A percentile compares a stretch with the other conserved stretches of the same genome.
phyloP scores from a whole-genome alignment of 1,140 invertebrate genomes.

The Bombus pyrosoma region DNA sequence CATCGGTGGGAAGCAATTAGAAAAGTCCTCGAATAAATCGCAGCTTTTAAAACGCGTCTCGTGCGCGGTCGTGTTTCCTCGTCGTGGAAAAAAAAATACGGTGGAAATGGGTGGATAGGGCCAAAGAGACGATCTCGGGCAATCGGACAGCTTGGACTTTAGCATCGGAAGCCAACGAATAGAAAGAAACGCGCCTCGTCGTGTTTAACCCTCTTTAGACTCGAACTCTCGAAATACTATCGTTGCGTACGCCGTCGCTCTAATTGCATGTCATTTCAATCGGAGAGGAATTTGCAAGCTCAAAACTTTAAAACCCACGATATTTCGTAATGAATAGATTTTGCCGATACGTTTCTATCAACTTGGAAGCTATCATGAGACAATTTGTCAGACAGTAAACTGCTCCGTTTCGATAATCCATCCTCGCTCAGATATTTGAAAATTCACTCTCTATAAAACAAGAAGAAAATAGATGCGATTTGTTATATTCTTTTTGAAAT shows the following conservation, averaged over 20 bases:
- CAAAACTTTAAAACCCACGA: no score
- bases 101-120: no score
- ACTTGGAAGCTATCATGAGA: no score
- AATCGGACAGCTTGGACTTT: slow-evolving; percentile 5
- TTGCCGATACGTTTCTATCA: no score
- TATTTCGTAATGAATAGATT: no score
- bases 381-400: no score
- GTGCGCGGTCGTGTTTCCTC: neutral
- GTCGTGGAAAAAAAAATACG: neutral
- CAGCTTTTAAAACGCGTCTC: slow-evolving; percentile 3
- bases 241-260: neutral
- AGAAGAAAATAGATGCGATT: no score
- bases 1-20: slow-evolving; percentile 36
- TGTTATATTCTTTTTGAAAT: no score
- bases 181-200: neutral
- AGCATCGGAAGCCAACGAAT: slow-evolving; percentile 34
- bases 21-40: slow-evolving; percentile 33
- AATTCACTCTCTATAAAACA: no score
- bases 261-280: slow-evolving; percentile 56
- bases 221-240: neutral
- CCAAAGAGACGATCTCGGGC: neutral
- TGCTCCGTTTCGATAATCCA: no score
- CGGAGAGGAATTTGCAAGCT: slow-evolving; percentile 53
- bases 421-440: no score
- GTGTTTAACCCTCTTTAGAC: slow-evolving; percentile 49